phyloP scores from a whole-genome alignment of 2,113 vertebrate genomes.

The Marmota monax region DNA sequence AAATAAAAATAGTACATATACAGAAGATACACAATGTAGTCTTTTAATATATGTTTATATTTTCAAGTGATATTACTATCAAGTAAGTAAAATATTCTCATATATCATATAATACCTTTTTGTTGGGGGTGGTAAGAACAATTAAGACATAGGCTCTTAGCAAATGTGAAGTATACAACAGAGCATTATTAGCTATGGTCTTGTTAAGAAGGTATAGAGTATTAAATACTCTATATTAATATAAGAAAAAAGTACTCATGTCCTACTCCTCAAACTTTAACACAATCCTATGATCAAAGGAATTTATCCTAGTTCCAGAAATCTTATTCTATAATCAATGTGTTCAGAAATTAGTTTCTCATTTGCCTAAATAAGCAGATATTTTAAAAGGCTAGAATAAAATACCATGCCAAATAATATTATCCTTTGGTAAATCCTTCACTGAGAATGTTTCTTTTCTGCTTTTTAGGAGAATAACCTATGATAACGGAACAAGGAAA shows the following conservation, averaged over 20 bases:
- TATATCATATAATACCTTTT: neutral
- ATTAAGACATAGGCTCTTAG: neutral
- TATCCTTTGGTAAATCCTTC: neutral
- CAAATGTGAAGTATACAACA: neutral
- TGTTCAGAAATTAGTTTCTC: neutral
- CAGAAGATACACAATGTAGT: neutral
- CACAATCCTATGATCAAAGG: neutral
- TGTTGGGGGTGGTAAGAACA: too few relatives aligned
- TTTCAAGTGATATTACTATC: neutral
- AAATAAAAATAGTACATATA: neutral
- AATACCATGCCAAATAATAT: conserved; percentile 26
- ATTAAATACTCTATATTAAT: neutral
- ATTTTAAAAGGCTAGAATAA: neutral
- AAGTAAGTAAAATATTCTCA: neutral
- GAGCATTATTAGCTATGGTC: neutral
- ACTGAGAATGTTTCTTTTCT: neutral
- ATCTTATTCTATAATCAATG: neutral
- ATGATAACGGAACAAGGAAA: conserved; percentile 17
- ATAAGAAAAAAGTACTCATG: neutral
- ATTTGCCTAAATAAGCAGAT: conserved; percentile 2
- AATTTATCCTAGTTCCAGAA: neutral
- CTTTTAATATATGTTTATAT: neutral
- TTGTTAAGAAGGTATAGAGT: neutral
- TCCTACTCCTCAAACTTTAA: neutral
- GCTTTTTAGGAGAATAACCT: neutral